Conservation (phyloP, 2,888 invertebrate species). For the Xestia rhomboidea region DNA sequence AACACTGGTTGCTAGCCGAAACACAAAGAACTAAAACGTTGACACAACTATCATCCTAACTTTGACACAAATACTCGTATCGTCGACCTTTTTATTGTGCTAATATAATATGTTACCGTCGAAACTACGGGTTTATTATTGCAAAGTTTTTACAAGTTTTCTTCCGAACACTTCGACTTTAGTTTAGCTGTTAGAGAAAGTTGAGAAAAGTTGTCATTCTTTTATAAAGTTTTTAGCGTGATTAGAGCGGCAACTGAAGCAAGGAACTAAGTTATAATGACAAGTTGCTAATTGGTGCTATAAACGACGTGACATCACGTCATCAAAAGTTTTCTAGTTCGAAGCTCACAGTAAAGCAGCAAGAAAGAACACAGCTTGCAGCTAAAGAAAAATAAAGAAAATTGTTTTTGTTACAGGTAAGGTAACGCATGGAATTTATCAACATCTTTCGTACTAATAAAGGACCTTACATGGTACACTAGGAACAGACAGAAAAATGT, state of each 20-base stretch:
- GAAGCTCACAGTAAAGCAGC: too few species aligned
- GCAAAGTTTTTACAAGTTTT: slow-evolving; percentile 48
- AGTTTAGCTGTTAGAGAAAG: slow-evolving; percentile 5
- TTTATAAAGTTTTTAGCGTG: slow-evolving; percentile 5
- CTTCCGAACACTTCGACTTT: slow-evolving; percentile 5
- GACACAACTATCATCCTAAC: slow-evolving; percentile 13
- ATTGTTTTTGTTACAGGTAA: too few species aligned
- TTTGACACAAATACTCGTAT: slow-evolving; percentile 42
- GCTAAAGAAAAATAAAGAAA: too few species aligned
- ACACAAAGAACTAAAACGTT: slow-evolving; percentile 21
- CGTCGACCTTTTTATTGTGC: slow-evolving; percentile 46
- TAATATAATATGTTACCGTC: slow-evolving; percentile 34
- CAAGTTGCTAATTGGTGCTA: neutral
- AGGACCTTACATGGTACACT: too few species aligned
- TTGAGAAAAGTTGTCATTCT: neutral
- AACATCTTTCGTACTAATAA: too few species aligned
- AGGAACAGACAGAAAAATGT: too few species aligned
- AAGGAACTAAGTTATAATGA: neutral
- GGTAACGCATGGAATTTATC: too few species aligned
- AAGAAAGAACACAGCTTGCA: too few species aligned
- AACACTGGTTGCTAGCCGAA: neutral
- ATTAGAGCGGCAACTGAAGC: neutral
- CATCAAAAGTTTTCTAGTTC: neutral
- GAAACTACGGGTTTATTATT: slow-evolving; percentile 36
- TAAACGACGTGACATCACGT: neutral